Evolutionary conservation across 2,797 vertebrate genomes (phyloP), one percentile per base, ranked within the genome.

Genomic region (Epinephelus coioides): DNA sequence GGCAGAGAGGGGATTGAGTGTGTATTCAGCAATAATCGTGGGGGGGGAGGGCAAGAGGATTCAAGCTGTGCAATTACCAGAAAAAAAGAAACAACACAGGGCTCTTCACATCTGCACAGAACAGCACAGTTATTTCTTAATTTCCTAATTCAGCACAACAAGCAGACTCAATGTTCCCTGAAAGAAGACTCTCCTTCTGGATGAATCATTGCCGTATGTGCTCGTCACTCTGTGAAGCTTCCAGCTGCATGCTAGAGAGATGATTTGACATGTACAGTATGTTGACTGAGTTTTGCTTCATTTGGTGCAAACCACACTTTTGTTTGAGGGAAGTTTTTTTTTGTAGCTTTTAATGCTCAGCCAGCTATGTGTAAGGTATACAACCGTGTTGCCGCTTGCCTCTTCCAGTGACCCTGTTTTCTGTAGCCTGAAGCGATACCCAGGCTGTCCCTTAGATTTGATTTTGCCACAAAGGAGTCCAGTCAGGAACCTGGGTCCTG

Each of bases 11-110:
- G 79, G 73, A 87, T 83, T 82, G 78, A 91, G 83, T 88, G 83
- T 90, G 82, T 89, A 83, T 92, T 85, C 80, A 90, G 88, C 79
- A 84, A 63, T 86, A 87, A 88, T 85, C 78, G 72, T 75, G 60
- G 76, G 27, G 38, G 40, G 76, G 84, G 81, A 59, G 84, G 79
- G 88, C 80, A 85, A 64, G 83, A 85, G 78, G 70, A 85, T 82
- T 90, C 92, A 90, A 92, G 85, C 91, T 93, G 90, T 82, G 90
- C 89, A 94, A 92, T 92, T 92, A 92, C 83, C 62, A 75, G 73
- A 88, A 84, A 73, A 88, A 43, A 89, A 89, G 72, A 77, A 89
- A 83, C 76, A 88, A 90, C 81, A 74, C 23, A 69, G 49, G 75
- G 79, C 70, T 91, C 71, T 85, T 87, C 71, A 90, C 90, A 90